A percentile compares a stretch with the other conserved stretches of the same genome.
phyloP scores from a whole-genome alignment of 2,888 invertebrate genomes.

The Ichneumoninae sp. region DNA sequence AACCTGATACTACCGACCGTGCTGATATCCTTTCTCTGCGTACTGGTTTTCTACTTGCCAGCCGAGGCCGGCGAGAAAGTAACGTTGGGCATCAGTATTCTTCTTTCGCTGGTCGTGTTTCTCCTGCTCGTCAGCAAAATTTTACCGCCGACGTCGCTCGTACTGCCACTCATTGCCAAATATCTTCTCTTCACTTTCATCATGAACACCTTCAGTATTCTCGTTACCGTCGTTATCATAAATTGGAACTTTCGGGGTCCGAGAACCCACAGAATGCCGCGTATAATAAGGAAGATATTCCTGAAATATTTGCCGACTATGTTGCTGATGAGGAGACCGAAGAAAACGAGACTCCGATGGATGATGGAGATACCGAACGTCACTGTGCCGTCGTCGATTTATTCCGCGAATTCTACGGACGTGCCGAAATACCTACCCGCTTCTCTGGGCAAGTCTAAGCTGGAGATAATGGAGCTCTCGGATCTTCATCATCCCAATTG shows the following conservation, averaged over 20 bases:
- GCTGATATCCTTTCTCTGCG: slow-evolving; percentile 98
- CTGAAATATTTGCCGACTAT: slow-evolving; percentile 96
- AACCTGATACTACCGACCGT: slow-evolving; percentile 99
- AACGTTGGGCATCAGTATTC: slow-evolving; percentile 98
- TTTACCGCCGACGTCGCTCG: slow-evolving; percentile 98
- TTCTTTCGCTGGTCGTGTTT: slow-evolving; percentile 99
- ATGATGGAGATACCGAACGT: slow-evolving; percentile 99
- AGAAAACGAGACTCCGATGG: slow-evolving; percentile 96
- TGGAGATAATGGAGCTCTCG: slow-evolving; percentile 96
- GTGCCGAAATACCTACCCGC: slow-evolving; percentile 90
- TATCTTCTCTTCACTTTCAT: slow-evolving; percentile 99
- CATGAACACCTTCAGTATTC: slow-evolving; percentile 99
- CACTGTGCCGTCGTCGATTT: slow-evolving; percentile 93
- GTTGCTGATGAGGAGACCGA: slow-evolving; percentile 97
- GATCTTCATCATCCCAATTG: slow-evolving; percentile 98
- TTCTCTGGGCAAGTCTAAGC: slow-evolving; percentile 86
- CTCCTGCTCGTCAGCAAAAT: slow-evolving; percentile 99
- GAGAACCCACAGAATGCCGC: slow-evolving; percentile 98
- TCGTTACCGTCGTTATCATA: slow-evolving; percentile 99
- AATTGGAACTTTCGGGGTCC: slow-evolving; percentile 99
- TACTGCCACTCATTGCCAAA: slow-evolving; percentile 99
- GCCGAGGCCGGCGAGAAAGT: slow-evolving; percentile 99
- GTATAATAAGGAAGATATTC: slow-evolving; percentile 92
- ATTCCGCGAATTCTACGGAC: slow-evolving; percentile 92
- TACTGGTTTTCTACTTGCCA: slow-evolving; percentile 98